Conservation (phyloP, 2,888 invertebrate genomes). For the Ditula angustiorana region DNA sequence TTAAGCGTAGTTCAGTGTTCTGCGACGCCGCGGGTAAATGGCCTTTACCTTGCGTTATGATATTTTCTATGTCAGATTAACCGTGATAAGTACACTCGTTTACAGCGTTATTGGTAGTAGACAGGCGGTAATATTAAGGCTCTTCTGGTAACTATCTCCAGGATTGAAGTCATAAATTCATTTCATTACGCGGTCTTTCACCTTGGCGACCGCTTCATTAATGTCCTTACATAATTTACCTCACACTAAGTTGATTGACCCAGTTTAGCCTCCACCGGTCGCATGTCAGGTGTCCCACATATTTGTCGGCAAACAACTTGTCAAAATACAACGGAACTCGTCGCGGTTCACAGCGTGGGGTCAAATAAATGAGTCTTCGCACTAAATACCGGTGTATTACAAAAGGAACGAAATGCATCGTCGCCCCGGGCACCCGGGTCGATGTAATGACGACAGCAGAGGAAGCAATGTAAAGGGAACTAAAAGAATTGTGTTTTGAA, state of each 20-base stretch:
- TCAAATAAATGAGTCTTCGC: conserved; percentile 54
- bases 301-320: conserved; percentile 66
- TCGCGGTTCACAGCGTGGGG: conserved; percentile 46
- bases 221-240: conserved; percentile 43
- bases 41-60: conserved; percentile 7
- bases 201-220: conserved; percentile 20
- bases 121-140: background rate
- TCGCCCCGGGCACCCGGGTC: conserved; percentile 8
- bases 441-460: conserved; percentile 41
- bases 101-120: background rate
- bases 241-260: conserved; percentile 45
- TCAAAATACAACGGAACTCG: conserved; percentile 72
- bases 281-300: conserved; percentile 67
- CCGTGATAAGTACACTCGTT: background rate
- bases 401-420: conserved; percentile 32
- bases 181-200: conserved; percentile 29
- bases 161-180: conserved; percentile 35
- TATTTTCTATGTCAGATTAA: conserved; percentile 1
- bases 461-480: conserved; percentile 43
- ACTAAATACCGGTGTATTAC: conserved; percentile 42
- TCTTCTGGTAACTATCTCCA: conserved; percentile 24
- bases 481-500: conserved; percentile 45
- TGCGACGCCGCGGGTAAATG: background rate
- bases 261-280: conserved; percentile 30
- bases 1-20: background rate